Conservation (phyloP, 2,113 vertebrate species). For the Naja naja region DNA sequence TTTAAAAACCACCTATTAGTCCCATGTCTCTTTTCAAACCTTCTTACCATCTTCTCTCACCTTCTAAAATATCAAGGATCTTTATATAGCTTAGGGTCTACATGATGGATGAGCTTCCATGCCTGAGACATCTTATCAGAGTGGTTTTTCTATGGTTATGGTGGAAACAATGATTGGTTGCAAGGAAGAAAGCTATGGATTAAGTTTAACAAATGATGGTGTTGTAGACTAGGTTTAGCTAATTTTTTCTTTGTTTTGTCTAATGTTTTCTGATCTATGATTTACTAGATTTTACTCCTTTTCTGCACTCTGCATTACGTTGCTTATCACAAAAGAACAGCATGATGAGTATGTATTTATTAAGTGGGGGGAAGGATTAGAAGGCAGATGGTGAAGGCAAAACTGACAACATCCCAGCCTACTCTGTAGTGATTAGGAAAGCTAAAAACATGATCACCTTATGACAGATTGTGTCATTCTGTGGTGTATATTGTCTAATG, state of each 20-base stretch:
- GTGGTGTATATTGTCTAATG: not conserved
- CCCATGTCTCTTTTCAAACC: not conserved
- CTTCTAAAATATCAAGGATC: not conserved
- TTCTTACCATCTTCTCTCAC: not conserved
- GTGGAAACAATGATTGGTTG: not conserved
- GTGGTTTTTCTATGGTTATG: not conserved
- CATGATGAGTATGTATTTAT: not conserved
- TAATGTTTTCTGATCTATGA: not conserved
- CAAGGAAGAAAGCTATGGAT: not conserved
- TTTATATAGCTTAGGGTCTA: not conserved
- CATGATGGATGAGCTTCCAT: not conserved
- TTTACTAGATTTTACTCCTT: not conserved
- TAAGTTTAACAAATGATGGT: not conserved
- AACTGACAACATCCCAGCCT: not conserved
- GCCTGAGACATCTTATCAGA: not conserved
- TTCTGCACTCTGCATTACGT: not conserved
- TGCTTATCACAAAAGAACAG: not conserved
- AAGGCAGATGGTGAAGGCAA: not conserved
- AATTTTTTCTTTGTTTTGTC: not conserved
- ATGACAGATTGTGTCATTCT: not conserved
- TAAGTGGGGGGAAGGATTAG: not conserved
- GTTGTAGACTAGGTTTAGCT: not conserved
- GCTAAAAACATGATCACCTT: not conserved
- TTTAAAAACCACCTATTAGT: not conserved
- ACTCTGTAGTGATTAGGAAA: not conserved